These are phyloP conservation scores for Drosophila arizonae DNA, from an alignment of 1,140 invertebrate genomes.

Conservation along the genomic window DNA sequence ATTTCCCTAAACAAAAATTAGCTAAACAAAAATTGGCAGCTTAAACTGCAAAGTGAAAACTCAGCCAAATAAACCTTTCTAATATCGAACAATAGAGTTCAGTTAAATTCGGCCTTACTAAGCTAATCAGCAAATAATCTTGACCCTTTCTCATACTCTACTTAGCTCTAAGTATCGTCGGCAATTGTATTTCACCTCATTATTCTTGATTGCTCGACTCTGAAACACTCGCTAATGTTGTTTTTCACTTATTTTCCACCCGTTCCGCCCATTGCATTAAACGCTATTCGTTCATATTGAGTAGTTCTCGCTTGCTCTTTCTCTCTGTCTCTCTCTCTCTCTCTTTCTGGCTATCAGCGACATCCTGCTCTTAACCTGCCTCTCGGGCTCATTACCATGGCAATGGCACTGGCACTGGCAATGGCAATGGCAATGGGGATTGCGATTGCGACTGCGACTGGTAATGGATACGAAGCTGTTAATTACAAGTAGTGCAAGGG, in stretches of 20 bases:
- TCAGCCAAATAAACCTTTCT: too few species aligned
- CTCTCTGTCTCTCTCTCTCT: too few species aligned
- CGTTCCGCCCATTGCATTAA: slow-evolving; percentile 9
- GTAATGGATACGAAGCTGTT: slow-evolving; percentile 25
- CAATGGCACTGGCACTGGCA: slow-evolving; percentile 51
- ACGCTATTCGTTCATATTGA: slow-evolving; percentile 18
- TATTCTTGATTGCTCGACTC: neutral
- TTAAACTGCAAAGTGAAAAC: too few species aligned
- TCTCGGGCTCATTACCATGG: slow-evolving; percentile 64
- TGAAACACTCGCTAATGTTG: slow-evolving; percentile 17
- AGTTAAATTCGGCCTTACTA: neutral
- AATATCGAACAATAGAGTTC: too few species aligned
- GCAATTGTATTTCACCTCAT: neutral
- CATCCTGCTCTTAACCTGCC: slow-evolving; percentile 28
- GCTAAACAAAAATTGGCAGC: too few species aligned
- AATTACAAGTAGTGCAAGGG: slow-evolving; percentile 53
- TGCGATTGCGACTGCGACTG: slow-evolving; percentile 13
- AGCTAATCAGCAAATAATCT: neutral
- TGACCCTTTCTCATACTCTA: neutral
- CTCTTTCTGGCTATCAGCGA: neutral
- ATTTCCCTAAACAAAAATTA: too few species aligned
- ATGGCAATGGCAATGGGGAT: slow-evolving; percentile 39
- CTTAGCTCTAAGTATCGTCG: neutral
- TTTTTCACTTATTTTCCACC: slow-evolving; percentile 9
- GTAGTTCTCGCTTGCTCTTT: slow-evolving; percentile 4